Conservation (phyloP, 2,113 vertebrate species). For the Ammodytes dubius region DNA sequence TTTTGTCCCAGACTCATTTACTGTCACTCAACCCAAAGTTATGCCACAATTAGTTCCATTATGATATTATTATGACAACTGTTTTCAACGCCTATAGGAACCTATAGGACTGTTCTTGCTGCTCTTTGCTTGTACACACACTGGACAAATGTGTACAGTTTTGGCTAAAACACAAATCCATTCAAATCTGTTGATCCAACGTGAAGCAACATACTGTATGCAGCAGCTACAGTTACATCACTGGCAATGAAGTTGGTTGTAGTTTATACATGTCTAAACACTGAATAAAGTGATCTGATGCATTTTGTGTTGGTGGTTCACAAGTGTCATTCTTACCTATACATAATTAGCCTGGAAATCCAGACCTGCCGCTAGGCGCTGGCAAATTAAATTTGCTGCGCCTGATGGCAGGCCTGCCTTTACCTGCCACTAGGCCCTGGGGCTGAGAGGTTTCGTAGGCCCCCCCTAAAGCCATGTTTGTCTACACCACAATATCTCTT, state of each 20-base stretch:
- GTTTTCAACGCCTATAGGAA: constrained; percentile 13
- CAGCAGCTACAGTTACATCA: constrained; percentile 12
- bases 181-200: no score
- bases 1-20: constrained; percentile 31
- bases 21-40: background rate
- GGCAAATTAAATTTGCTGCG: no score
- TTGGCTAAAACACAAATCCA: background rate
- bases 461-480: no score
- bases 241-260: background rate
- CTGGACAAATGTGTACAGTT: background rate
- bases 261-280: constrained; percentile 40
- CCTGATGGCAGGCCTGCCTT: no score
- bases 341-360: no score
- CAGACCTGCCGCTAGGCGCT: no score
- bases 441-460: no score
- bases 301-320: constrained; percentile 36
- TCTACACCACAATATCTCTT: no score
- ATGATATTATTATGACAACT: constrained; percentile 34
- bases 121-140: background rate
- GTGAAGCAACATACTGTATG: background rate
- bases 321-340: constrained; percentile 6
- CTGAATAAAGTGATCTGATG: constrained; percentile 41
- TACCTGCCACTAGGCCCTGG: no score
- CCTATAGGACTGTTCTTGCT: background rate
- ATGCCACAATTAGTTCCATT: constrained; percentile 19